These are phyloP conservation scores for Bubo bubo DNA, from an alignment of 2,113 vertebrate species.

Conservation along the genomic window DNA sequence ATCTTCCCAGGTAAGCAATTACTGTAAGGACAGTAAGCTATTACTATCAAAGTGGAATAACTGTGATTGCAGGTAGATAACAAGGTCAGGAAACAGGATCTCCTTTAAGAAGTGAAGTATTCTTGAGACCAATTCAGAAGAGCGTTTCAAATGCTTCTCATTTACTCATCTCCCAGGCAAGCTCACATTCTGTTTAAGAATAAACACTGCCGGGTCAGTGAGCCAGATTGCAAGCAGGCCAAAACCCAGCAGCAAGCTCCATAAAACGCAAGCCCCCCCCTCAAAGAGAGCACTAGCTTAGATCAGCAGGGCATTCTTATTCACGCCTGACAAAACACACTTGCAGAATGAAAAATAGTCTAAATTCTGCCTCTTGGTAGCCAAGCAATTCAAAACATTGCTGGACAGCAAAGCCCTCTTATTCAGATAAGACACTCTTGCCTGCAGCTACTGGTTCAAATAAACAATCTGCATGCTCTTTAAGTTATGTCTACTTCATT, in stretches of 20 bases:
- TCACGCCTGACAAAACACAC: not conserved
- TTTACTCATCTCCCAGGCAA: not conserved
- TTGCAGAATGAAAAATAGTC: not conserved
- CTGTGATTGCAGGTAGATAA: not conserved
- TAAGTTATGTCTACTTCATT: not conserved
- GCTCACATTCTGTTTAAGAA: not conserved
- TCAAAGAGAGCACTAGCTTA: not conserved
- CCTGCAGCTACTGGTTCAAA: slow-evolving; percentile 24
- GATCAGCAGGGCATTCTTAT: slow-evolving; percentile 7
- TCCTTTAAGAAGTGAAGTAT: slow-evolving; percentile 1
- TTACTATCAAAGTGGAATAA: not conserved
- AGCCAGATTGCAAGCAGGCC: not conserved
- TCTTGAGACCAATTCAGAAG: not conserved
- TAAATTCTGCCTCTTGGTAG: not conserved
- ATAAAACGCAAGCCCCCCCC: not conserved
- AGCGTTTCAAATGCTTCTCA: not conserved
- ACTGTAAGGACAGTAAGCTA: not conserved
- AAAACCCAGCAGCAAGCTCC: slow-evolving; percentile 9
- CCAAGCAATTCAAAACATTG: not conserved
- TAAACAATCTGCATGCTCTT: not conserved
- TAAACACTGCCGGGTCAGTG: not conserved
- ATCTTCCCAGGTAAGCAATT: not conserved
- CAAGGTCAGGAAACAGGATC: not conserved
- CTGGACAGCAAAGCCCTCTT: not conserved
- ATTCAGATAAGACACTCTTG: not conserved